Evolutionary conservation across 2,113 vertebrate species (phyloP).

Genomic region (Platysteira castanea): DNA sequence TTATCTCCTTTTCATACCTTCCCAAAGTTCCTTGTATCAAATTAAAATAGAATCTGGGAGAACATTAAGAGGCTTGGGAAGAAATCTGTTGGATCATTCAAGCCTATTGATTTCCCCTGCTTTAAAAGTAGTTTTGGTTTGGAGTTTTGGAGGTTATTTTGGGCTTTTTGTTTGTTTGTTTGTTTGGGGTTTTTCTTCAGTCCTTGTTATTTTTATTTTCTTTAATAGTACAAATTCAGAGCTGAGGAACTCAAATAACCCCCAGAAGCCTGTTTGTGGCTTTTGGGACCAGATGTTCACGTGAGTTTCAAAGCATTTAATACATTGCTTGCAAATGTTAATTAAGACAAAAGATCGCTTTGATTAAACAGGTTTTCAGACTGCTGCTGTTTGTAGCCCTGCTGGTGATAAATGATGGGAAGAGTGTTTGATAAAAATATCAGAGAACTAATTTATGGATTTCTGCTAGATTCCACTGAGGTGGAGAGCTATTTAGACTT

Average conservation of each 20-base stretch:
- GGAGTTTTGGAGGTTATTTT: not conserved
- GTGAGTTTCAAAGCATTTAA: not conserved
- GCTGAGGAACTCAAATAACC: not conserved
- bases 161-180: not conserved
- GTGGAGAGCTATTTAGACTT: not conserved
- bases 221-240: not conserved
- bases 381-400: not conserved
- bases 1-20: not conserved
- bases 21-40: not conserved
- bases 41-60: not conserved
- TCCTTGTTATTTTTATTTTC: not conserved
- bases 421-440: not conserved
- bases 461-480: not conserved
- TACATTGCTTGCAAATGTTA: not conserved
- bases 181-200: fast-evolving
- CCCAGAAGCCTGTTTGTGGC: not conserved
- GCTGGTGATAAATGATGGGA: not conserved
- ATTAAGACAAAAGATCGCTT: not conserved
- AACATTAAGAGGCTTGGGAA: not conserved
- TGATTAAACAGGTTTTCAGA: not conserved
- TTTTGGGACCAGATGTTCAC: not conserved
- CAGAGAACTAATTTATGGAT: not conserved
- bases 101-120: not conserved
- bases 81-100: not conserved
- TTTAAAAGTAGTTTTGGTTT: not conserved